Base-by-base conservation (phyloP, 2,797 vertebrate genomes). In the Smutsia temminckii region DNA sequence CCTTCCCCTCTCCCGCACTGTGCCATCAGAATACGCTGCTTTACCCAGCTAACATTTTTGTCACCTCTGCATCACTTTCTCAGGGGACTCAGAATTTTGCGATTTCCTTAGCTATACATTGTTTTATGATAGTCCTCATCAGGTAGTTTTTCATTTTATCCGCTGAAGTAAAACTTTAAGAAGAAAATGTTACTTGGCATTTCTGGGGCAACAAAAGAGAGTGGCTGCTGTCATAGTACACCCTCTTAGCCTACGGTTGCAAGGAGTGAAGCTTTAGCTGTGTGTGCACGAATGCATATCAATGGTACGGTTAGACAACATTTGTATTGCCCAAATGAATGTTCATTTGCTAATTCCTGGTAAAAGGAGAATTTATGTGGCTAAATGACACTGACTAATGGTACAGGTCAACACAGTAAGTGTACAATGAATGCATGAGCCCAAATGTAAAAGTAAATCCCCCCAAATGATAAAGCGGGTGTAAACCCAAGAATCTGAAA, bases 191-290 rank as follows among this genome's bases (percentile, higher is more conserved):
- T 71, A 5, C 63, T 85, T 57, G 64, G 14, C 40, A 80, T 94
- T 94, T 96, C 66, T 89, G n/a, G 53, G 40, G 14, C 51, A 83
- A 91, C n/a, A 55, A 49, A 92, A 87, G 32, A 87, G 23, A 57
- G 59, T 51, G 17, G 13, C 74, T 57, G 3, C 68, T 85, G 66
- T 95, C 34, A 94, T 14, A 46, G 46, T 46, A 11, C 46, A 2
- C 46, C 46, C 46, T 46, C 46, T 46, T 46, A 77, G 37, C 68
- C 21, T 51, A 5, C 86, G 18, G 27, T 91, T 79, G 23, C 64
- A 68, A 34, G 32, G 20, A 78, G 20, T 68, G 46, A 34, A 14
- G 46, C 46, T 46, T 46, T 46, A 11, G 2, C 46, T 64, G 34
- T 53, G 72, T 55, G 20, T 57, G 13, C 25, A 3, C n/a, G 29